These are phyloP conservation scores for Sinohyriopsis cumingii DNA, from an alignment of 2,888 invertebrate species.

Conservation along the genomic window DNA sequence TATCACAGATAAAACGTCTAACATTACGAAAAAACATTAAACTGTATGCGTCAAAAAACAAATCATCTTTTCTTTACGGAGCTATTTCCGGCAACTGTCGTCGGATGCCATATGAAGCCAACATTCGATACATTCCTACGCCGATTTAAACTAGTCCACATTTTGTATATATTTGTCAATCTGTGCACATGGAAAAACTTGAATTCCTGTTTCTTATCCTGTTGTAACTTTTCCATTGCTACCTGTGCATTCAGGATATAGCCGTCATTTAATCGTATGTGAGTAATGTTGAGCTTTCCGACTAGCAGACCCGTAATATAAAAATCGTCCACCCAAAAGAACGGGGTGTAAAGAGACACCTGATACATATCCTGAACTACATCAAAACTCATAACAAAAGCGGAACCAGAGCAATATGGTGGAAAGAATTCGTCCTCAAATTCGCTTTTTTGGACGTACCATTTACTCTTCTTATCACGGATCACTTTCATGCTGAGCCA, in stretches of 20 bases:
- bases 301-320: conserved; percentile 86
- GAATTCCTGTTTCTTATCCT: conserved; percentile 52
- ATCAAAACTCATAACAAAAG: conserved; percentile 77
- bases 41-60: no score
- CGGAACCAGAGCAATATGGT: conserved; percentile 73
- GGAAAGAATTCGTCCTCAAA: conserved; percentile 70
- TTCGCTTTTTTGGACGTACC: conserved; percentile 71
- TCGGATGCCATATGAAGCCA: no score
- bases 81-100: no score
- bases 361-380: conserved; percentile 77
- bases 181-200: conserved; percentile 67
- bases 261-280: conserved; percentile 59
- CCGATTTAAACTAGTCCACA: conserved; percentile 56
- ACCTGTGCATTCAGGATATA: conserved; percentile 61
- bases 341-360: conserved; percentile 78
- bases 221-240: conserved; percentile 57
- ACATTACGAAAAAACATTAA: no score
- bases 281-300: conserved; percentile 53
- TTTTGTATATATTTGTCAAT: conserved; percentile 53
- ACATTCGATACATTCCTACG: conserved; percentile 13
- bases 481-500: conserved; percentile 71
- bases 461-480: conserved; percentile 71
- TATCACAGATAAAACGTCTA: no score
- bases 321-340: conserved; percentile 95
- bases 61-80: no score